Percentiles rank a stretch among this genome's conserved stretches.
Conservation (phyloP, 2,113 vertebrate species). For the Zosterops pallidus region DNA sequence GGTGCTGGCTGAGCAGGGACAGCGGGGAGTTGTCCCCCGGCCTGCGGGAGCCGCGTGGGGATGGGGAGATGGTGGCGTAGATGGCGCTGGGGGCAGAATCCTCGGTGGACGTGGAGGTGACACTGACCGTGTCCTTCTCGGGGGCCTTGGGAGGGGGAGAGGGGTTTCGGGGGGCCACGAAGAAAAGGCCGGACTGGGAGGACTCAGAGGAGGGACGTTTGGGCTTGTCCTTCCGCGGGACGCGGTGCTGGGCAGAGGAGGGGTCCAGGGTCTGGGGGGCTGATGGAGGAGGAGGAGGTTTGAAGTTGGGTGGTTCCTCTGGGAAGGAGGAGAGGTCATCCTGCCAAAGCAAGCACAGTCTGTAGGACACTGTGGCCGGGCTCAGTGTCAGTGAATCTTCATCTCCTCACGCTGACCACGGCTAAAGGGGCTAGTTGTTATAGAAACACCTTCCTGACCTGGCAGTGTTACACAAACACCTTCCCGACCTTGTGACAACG, state of each 20-base stretch:
- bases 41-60: slow-evolving; percentile 50
- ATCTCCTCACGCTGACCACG: accelerated
- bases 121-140: slow-evolving; percentile 57
- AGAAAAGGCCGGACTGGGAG: slow-evolving; percentile 86
- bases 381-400: neutral
- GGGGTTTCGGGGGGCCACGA: slow-evolving; percentile 76
- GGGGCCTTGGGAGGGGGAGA: slow-evolving; percentile 29
- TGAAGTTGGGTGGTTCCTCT: slow-evolving; percentile 83
- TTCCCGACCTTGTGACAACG: neutral
- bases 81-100: slow-evolving; percentile 60
- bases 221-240: slow-evolving; percentile 56
- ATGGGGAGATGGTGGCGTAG: slow-evolving; percentile 68
- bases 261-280: slow-evolving; percentile 22
- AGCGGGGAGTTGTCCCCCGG: slow-evolving; percentile 74
- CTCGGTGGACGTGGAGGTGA: slow-evolving; percentile 18
- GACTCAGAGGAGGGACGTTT: slow-evolving; percentile 83
- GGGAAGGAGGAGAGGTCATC: slow-evolving; percentile 85
- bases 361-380: neutral
- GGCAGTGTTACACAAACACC: neutral
- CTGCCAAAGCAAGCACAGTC: slow-evolving; percentile 73
- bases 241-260: slow-evolving; percentile 34
- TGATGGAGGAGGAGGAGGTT: slow-evolving; percentile 77
- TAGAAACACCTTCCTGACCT: neutral
- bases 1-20: slow-evolving; percentile 78
- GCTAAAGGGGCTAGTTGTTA: neutral